A percentile compares a stretch with the other conserved stretches of the same genome.
phyloP scores from a whole-genome alignment of 2,113 vertebrate genomes.

The Strigops habroptila region DNA sequence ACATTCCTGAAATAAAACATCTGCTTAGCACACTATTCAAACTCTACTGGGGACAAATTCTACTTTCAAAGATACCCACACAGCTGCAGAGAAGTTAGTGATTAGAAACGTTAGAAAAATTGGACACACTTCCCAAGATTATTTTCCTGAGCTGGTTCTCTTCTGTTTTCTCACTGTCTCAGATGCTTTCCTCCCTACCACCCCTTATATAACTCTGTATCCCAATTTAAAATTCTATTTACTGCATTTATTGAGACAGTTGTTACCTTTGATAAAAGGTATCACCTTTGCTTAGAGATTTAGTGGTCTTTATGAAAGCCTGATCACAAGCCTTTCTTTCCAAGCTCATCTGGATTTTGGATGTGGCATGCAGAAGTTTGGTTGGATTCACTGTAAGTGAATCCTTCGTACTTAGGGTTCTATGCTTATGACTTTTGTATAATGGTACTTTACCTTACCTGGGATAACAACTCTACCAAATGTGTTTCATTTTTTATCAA shows the following conservation, averaged over 20 bases:
- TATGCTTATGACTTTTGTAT: neutral
- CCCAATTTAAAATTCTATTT: slow-evolving; percentile 9
- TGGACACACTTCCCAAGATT: slow-evolving; percentile 35
- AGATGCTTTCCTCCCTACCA: neutral
- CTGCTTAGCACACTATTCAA: slow-evolving; percentile 2
- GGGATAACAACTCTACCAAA: slow-evolving; percentile 52
- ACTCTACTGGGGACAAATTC: neutral
- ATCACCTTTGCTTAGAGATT: neutral
- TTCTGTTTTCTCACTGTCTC: neutral
- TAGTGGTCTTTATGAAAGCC: neutral
- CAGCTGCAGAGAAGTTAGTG: neutral
- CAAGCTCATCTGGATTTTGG: neutral
- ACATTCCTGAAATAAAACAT: slow-evolving; percentile 29
- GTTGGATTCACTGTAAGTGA: neutral
- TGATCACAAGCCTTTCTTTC: neutral
- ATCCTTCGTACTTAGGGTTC: neutral
- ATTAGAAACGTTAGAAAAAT: slow-evolving; percentile 57
- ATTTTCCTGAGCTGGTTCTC: slow-evolving; percentile 33
- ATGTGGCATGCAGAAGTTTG: neutral
- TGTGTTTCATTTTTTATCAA: slow-evolving; percentile 68
- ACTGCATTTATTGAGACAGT: neutral
- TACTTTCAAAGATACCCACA: neutral
- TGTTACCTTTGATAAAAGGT: neutral
- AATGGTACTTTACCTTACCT: slow-evolving; percentile 42
- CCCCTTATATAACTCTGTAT: neutral